phyloP scores from a whole-genome alignment of 1,140 invertebrate genomes.

The Catajapyx aquilonaris region DNA sequence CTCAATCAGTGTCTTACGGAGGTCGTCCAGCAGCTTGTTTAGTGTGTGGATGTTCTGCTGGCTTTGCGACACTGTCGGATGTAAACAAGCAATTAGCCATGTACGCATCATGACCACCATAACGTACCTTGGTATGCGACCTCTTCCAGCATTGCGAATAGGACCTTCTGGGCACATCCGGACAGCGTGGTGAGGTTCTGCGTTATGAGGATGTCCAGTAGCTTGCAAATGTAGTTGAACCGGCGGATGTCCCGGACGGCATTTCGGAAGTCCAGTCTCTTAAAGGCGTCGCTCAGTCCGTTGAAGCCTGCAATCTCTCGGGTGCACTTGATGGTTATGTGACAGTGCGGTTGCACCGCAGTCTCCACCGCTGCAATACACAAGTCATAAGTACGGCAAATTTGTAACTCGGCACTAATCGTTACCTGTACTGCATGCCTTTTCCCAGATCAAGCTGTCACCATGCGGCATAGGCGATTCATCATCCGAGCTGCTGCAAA shows the following conservation, averaged over 20 bases:
- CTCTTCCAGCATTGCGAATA: conserved; percentile 84
- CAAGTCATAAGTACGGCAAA: too few species aligned
- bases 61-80: conserved; percentile 64
- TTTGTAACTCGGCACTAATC: too few species aligned
- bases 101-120: conserved; percentile 4
- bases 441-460: too few species aligned
- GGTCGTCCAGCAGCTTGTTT: conserved; percentile 47
- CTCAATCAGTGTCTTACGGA: conserved; percentile 40
- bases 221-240: conserved; percentile 90
- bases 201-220: conserved; percentile 70
- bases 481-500: too few species aligned
- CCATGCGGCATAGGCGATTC: too few species aligned
- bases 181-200: conserved; percentile 64
- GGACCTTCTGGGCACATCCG: conserved; percentile 77
- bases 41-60: conserved; percentile 72
- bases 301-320: conserved; percentile 90
- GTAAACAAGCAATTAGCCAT: too few species aligned
- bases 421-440: too few species aligned
- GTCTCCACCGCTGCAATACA: too few species aligned
- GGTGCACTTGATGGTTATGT: conserved; percentile 76
- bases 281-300: conserved; percentile 82
- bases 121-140: conserved; percentile 65
- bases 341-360: conserved; percentile 64
- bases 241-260: conserved; percentile 81
- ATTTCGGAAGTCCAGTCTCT: conserved; percentile 78